Evolutionary conservation across 2,113 vertebrate species (phyloP).

Genomic region (Clarias batrachus): DNA sequence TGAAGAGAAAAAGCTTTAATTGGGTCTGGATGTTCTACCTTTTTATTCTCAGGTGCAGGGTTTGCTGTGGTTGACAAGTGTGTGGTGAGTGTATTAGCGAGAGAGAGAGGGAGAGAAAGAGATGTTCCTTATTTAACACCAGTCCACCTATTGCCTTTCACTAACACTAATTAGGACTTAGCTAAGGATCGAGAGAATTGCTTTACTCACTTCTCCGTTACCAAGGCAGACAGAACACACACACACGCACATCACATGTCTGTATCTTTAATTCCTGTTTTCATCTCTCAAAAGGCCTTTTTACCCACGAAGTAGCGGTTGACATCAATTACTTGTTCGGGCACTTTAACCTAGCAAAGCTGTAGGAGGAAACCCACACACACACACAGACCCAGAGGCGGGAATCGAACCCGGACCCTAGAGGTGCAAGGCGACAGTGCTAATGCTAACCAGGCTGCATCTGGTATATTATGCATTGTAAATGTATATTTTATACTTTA

Average conservation of each 20-base stretch:
- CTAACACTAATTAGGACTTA: conserved; percentile 16
- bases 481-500: too few relatives aligned
- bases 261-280: neutral
- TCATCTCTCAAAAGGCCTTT: neutral
- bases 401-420: too few relatives aligned
- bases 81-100: neutral
- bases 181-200: neutral
- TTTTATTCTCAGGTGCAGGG: conserved; percentile 8
- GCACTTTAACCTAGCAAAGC: neutral
- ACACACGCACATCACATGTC: too few relatives aligned
- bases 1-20: conserved; percentile 9
- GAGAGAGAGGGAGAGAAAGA: neutral
- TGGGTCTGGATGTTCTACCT: conserved; percentile 30
- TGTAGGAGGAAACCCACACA: too few relatives aligned
- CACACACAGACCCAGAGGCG: too few relatives aligned
- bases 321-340: neutral
- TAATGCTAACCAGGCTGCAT: too few relatives aligned
- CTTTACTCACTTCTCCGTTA: neutral
- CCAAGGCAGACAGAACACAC: neutral
- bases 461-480: too few relatives aligned
- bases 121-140: conserved; percentile 30
- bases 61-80: neutral
- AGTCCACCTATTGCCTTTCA: conserved; percentile 5
- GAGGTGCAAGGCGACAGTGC: too few relatives aligned
- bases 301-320: neutral